Percentiles rank a stretch among this genome's conserved stretches.
These are phyloP conservation scores for Julus scanicus DNA, from an alignment of 2,888 invertebrate genomes.

Conservation along the genomic window DNA sequence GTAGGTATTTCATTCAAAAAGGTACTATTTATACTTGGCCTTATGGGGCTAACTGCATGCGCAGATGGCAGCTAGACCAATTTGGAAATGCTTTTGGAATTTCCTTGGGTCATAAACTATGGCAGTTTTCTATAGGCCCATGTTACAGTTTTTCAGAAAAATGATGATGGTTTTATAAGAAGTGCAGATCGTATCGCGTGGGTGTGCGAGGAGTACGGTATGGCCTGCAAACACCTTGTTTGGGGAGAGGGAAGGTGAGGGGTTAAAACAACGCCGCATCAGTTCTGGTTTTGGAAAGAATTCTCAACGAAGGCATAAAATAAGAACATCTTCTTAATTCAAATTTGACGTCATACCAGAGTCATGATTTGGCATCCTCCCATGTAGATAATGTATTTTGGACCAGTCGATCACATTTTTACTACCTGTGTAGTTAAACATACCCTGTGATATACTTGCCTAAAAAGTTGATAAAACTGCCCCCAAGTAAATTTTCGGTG, in stretches of 20 bases:
- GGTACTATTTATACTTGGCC: conserved; percentile 13
- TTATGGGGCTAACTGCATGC: background rate
- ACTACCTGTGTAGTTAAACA: too few species aligned
- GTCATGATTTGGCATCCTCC: too few species aligned
- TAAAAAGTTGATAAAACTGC: too few species aligned
- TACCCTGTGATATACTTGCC: too few species aligned
- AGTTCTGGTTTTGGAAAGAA: too few species aligned
- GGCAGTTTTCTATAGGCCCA: background rate
- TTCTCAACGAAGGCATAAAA: too few species aligned
- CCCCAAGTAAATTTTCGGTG: too few species aligned
- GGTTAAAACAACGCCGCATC: background rate
- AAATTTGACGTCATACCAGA: too few species aligned
- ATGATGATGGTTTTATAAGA: background rate
- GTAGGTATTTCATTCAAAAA: conserved; percentile 36
- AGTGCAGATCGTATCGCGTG: background rate
- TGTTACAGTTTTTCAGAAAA: background rate
- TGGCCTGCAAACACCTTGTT: background rate
- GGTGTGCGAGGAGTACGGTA: background rate
- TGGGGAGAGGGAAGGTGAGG: background rate
- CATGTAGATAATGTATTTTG: too few species aligned
- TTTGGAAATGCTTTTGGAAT: background rate
- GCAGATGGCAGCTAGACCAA: background rate
- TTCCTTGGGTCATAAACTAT: background rate
- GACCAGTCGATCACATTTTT: too few species aligned
- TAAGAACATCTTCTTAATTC: too few species aligned